These are phyloP conservation scores for Siphlonurus alternatus DNA, from an alignment of 2,888 invertebrate species.

Conservation along the genomic window DNA sequence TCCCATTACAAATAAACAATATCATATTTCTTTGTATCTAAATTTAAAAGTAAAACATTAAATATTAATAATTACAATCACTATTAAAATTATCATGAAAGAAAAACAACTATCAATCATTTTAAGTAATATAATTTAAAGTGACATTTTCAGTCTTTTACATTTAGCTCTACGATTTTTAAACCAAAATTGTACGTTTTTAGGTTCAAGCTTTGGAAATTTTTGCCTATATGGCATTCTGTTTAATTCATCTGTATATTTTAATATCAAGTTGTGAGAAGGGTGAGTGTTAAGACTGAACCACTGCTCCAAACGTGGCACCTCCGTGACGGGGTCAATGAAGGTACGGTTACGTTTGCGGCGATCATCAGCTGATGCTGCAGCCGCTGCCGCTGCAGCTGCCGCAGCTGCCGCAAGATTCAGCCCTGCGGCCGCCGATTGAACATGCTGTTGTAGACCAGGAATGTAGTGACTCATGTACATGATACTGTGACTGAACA, in stretches of 20 bases:
- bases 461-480: conserved; percentile 82
- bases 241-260: conserved; percentile 95
- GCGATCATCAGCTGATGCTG: conserved; percentile 35
- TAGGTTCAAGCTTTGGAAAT: conserved; percentile 95
- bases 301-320: conserved; percentile 87
- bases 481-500: conserved; percentile 82
- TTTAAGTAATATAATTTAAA: too few relatives aligned
- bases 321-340: conserved; percentile 97
- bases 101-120: too few relatives aligned
- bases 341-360: conserved; percentile 94
- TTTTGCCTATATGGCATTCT: conserved; percentile 94
- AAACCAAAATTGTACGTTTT: conserved; percentile 99
- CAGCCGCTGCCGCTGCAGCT: conserved; percentile 29
- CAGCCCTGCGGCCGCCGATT: conserved; percentile 32
- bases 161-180: conserved; percentile 97
- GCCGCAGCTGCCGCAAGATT: conserved; percentile 41
- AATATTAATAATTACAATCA: too few relatives aligned
- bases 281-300: conserved; percentile 97
- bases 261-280: conserved; percentile 90
- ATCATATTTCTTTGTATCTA: too few relatives aligned
- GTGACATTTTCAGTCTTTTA: conserved; percentile 84
- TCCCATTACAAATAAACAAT: too few relatives aligned
- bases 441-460: conserved; percentile 21
- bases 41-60: too few relatives aligned
- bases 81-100: too few relatives aligned